Percentiles rank a stretch among this genome's conserved stretches.
phyloP scores from a whole-genome alignment of 2,797 vertebrate species.

The Hyperoplus immaculatus region DNA sequence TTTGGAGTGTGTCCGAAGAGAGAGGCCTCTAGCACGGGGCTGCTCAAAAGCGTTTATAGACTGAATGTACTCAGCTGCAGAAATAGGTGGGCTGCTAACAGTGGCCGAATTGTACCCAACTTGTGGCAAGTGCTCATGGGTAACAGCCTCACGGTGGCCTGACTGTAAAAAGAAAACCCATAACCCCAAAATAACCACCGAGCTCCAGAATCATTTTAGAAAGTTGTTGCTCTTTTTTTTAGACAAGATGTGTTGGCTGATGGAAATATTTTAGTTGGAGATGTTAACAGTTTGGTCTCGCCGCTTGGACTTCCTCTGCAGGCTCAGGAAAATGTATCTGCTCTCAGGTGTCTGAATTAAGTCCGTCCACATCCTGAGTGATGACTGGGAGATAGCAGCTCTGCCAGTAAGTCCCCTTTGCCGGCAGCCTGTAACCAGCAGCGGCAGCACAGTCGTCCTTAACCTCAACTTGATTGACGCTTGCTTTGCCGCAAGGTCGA shows the following conservation, averaged over 20 bases:
- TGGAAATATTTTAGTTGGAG: conserved; percentile 2
- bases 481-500: conserved; percentile 18
- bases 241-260: conserved; percentile 7
- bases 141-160: conserved; percentile 53
- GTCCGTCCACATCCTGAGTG: neutral
- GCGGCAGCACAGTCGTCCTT: conserved; percentile 1
- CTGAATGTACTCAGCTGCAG: conserved; percentile 45
- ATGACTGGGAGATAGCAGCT: conserved; percentile 33
- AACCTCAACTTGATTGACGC: neutral
- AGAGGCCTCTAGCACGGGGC: neutral
- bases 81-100: conserved; percentile 48
- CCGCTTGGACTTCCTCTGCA: neutral
- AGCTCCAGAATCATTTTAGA: conserved; percentile 47
- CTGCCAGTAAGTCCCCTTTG: conserved; percentile 10
- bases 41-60: conserved; percentile 16
- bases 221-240: conserved; percentile 50
- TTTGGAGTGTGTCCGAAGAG: neutral
- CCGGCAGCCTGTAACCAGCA: neutral
- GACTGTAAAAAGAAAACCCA: conserved; percentile 33
- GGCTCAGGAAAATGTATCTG: conserved; percentile 23
- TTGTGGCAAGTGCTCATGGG: conserved; percentile 51
- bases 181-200: conserved; percentile 37
- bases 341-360: conserved; percentile 33
- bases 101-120: conserved; percentile 55
- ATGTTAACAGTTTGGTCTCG: conserved; percentile 20